Base-by-base conservation (phyloP, 2,888 invertebrate species). In the Micoletzkya japonica region DNA sequence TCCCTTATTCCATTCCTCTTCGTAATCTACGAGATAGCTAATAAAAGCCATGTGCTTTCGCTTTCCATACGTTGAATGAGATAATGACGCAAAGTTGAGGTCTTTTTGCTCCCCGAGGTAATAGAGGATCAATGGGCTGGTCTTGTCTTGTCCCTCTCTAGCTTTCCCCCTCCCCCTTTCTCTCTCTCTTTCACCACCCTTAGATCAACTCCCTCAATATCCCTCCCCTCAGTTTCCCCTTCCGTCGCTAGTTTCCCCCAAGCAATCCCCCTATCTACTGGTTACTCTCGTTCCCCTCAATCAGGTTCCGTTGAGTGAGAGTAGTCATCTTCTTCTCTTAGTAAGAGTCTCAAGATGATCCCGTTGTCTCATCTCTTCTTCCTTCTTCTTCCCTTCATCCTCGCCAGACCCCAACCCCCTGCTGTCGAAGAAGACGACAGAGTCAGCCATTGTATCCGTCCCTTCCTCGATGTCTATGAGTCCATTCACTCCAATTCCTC, bases 391-490 rank as follows among this genome's bases (percentile, higher is more conserved):
- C 20, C 61, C n/a, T n/a, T n/a, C n/a, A n/a, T n/a, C n/a, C n/a
- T n/a, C n/a, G n/a, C n/a, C n/a, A n/a, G n/a, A n/a, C n/a, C n/a
- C n/a, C n/a, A n/a, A n/a, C n/a, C n/a, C n/a, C n/a, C n/a, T n/a
- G 32, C 64, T 10, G 64, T 52, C 34, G 64, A 64, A 20, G 64
- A 26, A 24, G 64, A 64, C 34, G 32, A 52, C 24, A 52, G 24
- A 50, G 52, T 64, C 10, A 64, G 34, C 30, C 50, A 36, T 52
- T 64, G 64, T 34, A 50, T 64, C 39, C 32, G 64, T 20, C 64
- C 64, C 17, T 64, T 64, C 17, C 64, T 64, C 36, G 52, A 64
- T 64, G 52, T 52, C 10, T 64, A 52, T 50, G 64, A 64, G 52
- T 30, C 2, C 37, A 36, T 64, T 28, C 64, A 64, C 52, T 26